Conservation (phyloP, 2,797 vertebrate genomes). For the Acanthis flammea region DNA sequence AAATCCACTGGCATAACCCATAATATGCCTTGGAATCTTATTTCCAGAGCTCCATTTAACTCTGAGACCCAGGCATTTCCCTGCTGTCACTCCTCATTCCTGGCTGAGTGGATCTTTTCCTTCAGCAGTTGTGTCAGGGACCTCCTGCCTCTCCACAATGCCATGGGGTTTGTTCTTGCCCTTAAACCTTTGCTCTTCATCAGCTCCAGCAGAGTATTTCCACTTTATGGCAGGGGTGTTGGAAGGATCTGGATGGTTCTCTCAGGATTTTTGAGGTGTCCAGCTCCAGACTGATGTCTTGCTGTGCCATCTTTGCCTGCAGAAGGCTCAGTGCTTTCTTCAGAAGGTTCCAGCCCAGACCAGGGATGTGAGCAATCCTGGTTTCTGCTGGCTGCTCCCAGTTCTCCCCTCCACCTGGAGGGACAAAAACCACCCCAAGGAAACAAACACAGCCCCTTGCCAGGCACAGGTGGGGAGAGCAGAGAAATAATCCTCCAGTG, state of each 20-base stretch:
- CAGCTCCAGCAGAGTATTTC: background rate
- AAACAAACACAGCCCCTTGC: background rate
- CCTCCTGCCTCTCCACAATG: background rate
- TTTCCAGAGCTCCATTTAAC: background rate
- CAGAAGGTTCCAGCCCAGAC: background rate
- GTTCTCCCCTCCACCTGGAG: background rate
- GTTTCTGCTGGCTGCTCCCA: background rate
- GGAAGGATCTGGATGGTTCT: background rate
- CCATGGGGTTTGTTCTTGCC: background rate
- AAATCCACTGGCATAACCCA: background rate
- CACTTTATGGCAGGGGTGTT: background rate
- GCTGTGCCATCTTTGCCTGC: background rate
- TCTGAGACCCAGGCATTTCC: background rate
- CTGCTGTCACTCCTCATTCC: background rate
- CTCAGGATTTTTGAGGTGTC: background rate
- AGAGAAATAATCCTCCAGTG: background rate
- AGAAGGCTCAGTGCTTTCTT: background rate
- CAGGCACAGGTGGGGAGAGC: background rate
- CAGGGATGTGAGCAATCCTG: accelerated
- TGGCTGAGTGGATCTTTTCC: background rate
- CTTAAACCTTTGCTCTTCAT: background rate
- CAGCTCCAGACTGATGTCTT: background rate
- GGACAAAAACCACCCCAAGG: accelerated
- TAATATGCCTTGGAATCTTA: background rate
- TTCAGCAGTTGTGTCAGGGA: background rate